Conservation (phyloP, 1,140 invertebrate genomes). For the Sitobion miscanthi region DNA sequence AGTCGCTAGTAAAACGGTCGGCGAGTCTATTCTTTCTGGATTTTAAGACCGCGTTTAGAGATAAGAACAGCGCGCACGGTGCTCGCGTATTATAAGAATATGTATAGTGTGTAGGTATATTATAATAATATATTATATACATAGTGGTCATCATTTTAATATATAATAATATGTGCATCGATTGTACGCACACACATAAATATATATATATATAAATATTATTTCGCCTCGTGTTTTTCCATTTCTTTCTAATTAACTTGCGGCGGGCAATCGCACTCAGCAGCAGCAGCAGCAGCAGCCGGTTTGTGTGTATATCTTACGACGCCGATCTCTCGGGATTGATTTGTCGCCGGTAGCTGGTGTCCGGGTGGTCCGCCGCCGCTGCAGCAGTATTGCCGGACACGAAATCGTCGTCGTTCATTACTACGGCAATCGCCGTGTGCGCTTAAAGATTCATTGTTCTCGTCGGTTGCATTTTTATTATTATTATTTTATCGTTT, state of each 20-base stretch:
- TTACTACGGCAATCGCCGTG: slow-evolving; percentile 3
- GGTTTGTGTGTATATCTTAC: slow-evolving; percentile 37
- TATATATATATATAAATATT: not conserved
- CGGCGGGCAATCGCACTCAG: not conserved
- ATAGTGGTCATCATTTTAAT: not conserved
- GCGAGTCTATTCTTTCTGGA: not conserved
- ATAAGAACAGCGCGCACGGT: not conserved
- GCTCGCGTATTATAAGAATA: not conserved
- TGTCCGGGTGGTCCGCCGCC: slow-evolving; percentile 45
- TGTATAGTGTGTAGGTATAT: not conserved
- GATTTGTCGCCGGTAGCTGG: slow-evolving; percentile 51
- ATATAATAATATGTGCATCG: not conserved
- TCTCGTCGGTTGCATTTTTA: slow-evolving; percentile 21
- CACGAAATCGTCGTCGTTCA: slow-evolving; percentile 47
- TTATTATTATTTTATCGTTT: slow-evolving; percentile 10
- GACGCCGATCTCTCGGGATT: slow-evolving; percentile 44
- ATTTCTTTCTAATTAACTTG: slow-evolving; percentile 49
- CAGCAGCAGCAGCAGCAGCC: not conserved
- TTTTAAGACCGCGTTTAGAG: not conserved
- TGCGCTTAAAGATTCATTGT: slow-evolving; percentile 19
- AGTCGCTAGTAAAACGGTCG: not conserved
- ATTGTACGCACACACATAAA: not conserved
- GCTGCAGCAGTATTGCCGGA: slow-evolving; percentile 17
- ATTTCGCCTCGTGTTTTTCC: not conserved
- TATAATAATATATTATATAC: not conserved